Evolutionary conservation across 2,888 invertebrate species (phyloP).

Genomic region (Ligdia adustata): DNA sequence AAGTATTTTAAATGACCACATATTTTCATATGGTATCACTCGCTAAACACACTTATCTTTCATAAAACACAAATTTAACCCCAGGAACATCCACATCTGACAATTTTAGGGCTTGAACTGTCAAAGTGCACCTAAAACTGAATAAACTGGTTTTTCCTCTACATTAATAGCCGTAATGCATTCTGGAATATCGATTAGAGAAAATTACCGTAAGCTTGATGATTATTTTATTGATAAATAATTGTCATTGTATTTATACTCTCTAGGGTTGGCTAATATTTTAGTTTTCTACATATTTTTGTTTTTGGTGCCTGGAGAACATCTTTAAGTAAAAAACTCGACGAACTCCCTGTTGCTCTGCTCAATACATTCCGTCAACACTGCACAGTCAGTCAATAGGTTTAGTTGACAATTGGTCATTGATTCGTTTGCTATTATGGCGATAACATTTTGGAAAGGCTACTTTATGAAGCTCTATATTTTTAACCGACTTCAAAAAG

Average conservation of each 20-base stretch:
- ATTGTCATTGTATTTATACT: constrained; percentile 4
- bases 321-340: too few species aligned
- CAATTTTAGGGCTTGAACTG: neutral
- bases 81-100: neutral
- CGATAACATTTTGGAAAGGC: too few species aligned
- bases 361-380: too few species aligned
- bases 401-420: too few species aligned
- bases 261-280: neutral
- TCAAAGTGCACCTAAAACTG: neutral
- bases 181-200: neutral
- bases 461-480: too few species aligned
- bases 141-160: neutral
- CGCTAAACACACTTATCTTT: neutral
- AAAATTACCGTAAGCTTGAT: constrained; percentile 1
- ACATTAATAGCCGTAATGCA: constrained; percentile 1
- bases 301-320: too few species aligned
- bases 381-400: too few species aligned
- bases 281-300: too few species aligned
- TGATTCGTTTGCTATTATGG: too few species aligned
- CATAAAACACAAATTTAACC: neutral
- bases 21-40: neutral
- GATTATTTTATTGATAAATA: constrained; percentile 6
- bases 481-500: too few species aligned
- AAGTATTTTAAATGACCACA: constrained; percentile 5
- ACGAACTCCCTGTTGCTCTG: too few species aligned